These are phyloP conservation scores for Bucco capensis DNA, from an alignment of 2,113 vertebrate genomes.

Conservation along the genomic window DNA sequence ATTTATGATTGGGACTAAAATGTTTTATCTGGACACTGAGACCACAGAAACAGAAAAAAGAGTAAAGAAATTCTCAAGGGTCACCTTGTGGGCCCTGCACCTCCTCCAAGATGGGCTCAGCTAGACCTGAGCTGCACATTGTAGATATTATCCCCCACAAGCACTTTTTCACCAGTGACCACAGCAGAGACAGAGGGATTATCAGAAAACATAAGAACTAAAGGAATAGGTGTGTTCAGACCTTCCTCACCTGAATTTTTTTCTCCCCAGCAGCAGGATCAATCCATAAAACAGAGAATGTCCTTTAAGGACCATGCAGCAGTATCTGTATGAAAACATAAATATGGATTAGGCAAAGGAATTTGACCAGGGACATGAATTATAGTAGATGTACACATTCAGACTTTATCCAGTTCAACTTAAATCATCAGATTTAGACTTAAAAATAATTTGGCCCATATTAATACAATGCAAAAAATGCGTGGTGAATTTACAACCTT, in stretches of 20 bases:
- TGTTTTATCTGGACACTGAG: not conserved
- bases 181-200: not conserved
- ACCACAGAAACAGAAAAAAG: not conserved
- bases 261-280: not conserved
- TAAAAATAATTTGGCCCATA: conserved; percentile 6
- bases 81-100: not conserved
- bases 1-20: not conserved
- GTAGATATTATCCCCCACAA: not conserved
- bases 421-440: conserved; percentile 18
- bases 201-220: not conserved
- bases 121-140: not conserved
- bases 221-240: not conserved
- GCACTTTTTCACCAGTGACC: not conserved
- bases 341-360: not conserved
- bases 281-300: not conserved
- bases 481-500: conserved; percentile 28
- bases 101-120: not conserved
- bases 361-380: not conserved
- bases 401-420: not conserved
- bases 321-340: not conserved
- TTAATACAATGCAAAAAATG: conserved; percentile 27
- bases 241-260: not conserved
- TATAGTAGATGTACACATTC: not conserved
- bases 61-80: not conserved
- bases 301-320: not conserved